A percentile compares a stretch with the other conserved stretches of the same genome.
Conservation (phyloP, 2,888 invertebrate species). For the Drosophila neotestacea region DNA sequence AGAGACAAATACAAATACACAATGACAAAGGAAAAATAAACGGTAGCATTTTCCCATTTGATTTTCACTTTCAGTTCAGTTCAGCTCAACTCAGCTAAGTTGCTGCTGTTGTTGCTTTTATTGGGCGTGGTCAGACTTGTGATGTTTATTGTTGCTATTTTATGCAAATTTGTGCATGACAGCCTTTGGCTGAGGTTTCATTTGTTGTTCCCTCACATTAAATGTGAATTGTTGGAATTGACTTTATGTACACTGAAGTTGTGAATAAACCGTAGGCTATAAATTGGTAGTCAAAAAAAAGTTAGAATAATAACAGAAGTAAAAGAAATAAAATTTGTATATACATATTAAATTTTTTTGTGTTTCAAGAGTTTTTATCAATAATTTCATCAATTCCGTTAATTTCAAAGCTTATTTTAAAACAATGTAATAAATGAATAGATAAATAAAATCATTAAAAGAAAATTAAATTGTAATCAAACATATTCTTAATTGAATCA, state of each 20-base stretch:
- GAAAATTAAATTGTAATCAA: slow-evolving; percentile 47
- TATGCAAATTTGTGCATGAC: slow-evolving; percentile 59
- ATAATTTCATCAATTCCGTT: too few relatives aligned
- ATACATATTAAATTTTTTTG: too few relatives aligned
- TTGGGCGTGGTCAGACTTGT: slow-evolving; percentile 44
- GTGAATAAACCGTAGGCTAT: slow-evolving; percentile 4
- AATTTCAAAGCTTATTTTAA: too few relatives aligned
- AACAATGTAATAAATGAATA: too few relatives aligned
- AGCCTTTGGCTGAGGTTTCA: slow-evolving; percentile 33
- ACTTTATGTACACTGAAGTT: not conserved
- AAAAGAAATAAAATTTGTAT: too few relatives aligned
- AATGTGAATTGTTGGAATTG: slow-evolving; percentile 4
- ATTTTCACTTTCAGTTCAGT: slow-evolving; percentile 69
- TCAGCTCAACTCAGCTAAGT: slow-evolving; percentile 36
- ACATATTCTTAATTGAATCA: slow-evolving; percentile 56
- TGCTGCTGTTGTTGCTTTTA: slow-evolving; percentile 5
- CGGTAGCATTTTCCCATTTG: slow-evolving; percentile 67
- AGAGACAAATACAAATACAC: slow-evolving; percentile 30
- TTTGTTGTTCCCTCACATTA: slow-evolving; percentile 11
- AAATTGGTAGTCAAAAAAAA: not conserved
- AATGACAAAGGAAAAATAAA: slow-evolving; percentile 41
- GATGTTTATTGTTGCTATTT: slow-evolving; percentile 52
- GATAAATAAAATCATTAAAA: slow-evolving; percentile 2
- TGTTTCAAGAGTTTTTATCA: too few relatives aligned
- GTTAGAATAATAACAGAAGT: too few relatives aligned